A percentile compares a stretch with the other conserved stretches of the same genome.
These are phyloP conservation scores for Napeogenes sylphis DNA, from an alignment of 2,888 invertebrate genomes.

Conservation along the genomic window DNA sequence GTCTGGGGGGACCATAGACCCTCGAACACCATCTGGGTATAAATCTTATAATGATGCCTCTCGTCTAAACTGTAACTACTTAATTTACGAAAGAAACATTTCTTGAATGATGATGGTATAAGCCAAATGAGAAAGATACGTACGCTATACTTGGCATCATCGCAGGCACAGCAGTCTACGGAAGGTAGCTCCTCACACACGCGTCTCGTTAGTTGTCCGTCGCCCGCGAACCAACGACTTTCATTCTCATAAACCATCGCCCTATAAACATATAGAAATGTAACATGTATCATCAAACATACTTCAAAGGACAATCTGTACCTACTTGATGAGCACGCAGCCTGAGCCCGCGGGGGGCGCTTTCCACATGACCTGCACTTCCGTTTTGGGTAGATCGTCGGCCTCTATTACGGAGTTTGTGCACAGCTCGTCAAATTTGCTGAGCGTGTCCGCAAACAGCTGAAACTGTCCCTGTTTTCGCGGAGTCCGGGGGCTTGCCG, in stretches of 20 bases:
- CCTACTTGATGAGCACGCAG: slow-evolving; percentile 89
- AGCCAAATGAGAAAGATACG: neutral
- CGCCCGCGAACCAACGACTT: slow-evolving; percentile 92
- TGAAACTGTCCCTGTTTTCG: slow-evolving; percentile 69
- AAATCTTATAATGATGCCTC: neutral
- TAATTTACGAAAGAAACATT: too few species aligned
- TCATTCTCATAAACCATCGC: slow-evolving; percentile 91
- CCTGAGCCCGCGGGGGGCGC: slow-evolving; percentile 91
- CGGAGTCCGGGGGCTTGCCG: slow-evolving; percentile 51
- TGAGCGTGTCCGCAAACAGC: slow-evolving; percentile 76
- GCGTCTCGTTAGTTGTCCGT: slow-evolving; percentile 86
- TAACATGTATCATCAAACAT: too few species aligned
- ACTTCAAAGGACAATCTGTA: too few species aligned
- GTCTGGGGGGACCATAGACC: slow-evolving; percentile 97
- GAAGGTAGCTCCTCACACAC: slow-evolving; percentile 85
- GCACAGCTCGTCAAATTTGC: slow-evolving; percentile 88
- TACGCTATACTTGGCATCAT: slow-evolving; percentile 96
- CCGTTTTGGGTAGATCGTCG: slow-evolving; percentile 87
- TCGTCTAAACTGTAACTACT: neutral
- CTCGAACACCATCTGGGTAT: slow-evolving; percentile 85
- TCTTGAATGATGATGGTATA: too few species aligned
- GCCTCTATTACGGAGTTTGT: slow-evolving; percentile 90
- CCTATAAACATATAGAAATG: slow-evolving; percentile 58
- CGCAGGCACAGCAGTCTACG: slow-evolving; percentile 91
- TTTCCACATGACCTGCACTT: slow-evolving; percentile 93